Evolutionary conservation across 2,113 vertebrate species (phyloP).

Genomic region (Phalacrocorax brasilianus): DNA sequence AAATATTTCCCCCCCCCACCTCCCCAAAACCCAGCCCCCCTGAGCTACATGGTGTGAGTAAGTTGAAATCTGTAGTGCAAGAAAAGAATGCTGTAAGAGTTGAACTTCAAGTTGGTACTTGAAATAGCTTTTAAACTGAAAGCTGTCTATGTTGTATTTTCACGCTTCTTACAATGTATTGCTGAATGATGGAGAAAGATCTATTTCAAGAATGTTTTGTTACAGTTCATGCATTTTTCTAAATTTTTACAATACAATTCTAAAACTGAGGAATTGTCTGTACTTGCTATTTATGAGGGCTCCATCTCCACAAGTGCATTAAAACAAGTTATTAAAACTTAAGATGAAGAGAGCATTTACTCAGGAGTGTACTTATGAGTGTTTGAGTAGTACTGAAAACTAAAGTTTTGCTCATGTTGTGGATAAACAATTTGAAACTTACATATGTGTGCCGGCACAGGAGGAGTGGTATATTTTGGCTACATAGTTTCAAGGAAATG

Average conservation of each 20-base stretch:
- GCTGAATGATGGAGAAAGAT: not conserved
- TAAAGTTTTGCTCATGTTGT: not conserved
- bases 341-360: not conserved
- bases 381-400: not conserved
- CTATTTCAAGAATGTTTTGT: not conserved
- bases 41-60: not conserved
- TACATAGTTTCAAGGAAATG: not conserved
- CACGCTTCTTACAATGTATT: not conserved
- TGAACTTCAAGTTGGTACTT: constrained; percentile 6
- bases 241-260: not conserved
- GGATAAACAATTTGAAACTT: not conserved
- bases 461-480: not conserved
- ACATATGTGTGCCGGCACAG: not conserved
- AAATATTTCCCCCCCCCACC: not conserved
- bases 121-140: not conserved
- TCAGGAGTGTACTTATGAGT: not conserved
- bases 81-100: not conserved
- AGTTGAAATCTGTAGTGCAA: not conserved
- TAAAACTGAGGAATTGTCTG: not conserved
- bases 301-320: not conserved
- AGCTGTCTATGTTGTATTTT: not conserved
- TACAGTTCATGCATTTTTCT: not conserved
- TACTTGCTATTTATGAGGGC: not conserved
- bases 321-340: not conserved
- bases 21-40: rapidly evolving